Evolutionary conservation across 2,888 invertebrate genomes (phyloP), one percentile per base, ranked within the genome.

Genomic region (Amphipyra berbera): DNA sequence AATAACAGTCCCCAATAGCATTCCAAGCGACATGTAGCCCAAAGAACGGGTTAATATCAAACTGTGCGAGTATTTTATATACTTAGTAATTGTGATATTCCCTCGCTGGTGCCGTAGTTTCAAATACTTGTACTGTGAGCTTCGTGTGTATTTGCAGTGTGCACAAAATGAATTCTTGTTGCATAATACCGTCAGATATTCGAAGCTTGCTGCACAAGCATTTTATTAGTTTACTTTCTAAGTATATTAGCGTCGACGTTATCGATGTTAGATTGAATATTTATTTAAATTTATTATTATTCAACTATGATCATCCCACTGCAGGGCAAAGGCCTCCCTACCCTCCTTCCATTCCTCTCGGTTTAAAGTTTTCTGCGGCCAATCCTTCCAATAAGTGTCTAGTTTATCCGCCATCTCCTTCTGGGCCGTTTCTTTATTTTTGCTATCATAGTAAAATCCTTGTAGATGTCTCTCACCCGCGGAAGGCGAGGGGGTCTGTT

Each of bases 171-270:
- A 47, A 66, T 66, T 42, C 57, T 57, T 47, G 53, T 54, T 61
- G 53, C 56, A 71, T 65, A 57, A 54, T 30, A 12, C 15, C 35
- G 49, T 41, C 57, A 53, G 41, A 35, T 54, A 48, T 37, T 40
- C 37, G 30, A 38, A 61, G 57, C 49, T 54, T 42, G 40, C 33
- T 15, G 40, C 49, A 13, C 14, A 7, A 72, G 44, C 33, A 65
- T 58, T 61, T 70, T 66, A 72, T 72, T 70, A 61, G 67, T 72
- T 61, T 44, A n/a, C 30, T n/a, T 27, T 67, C 10, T 38, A 12
- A 47, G 48, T 35, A 46, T 57, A 37, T 41, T 48, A 27, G 35
- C 4, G n/a, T 7, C 41, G 14, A 21, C 3, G 3, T 21, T n/a
- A 50, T 13, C 1, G 21, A 35, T 38, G 27, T 0, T 6, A 41